These are phyloP conservation scores for Eilema caniola DNA, from an alignment of 2,888 invertebrate species.

Conservation along the genomic window DNA sequence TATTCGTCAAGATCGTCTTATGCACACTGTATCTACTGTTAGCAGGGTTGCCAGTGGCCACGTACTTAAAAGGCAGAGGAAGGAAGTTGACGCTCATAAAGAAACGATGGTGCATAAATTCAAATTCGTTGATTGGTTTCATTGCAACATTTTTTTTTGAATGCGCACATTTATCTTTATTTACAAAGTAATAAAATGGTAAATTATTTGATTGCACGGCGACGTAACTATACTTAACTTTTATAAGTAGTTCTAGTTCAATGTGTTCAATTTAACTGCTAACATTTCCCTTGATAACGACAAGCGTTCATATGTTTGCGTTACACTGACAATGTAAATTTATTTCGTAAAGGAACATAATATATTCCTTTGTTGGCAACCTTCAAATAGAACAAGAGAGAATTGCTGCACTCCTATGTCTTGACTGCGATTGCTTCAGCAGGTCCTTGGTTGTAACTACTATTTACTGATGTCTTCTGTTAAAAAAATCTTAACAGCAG, in stretches of 20 bases:
- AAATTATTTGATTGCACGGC: background rate
- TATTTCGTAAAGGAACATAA: too few species aligned
- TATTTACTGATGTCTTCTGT: too few species aligned
- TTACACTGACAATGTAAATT: too few species aligned
- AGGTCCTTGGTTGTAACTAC: too few species aligned
- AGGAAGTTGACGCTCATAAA: background rate
- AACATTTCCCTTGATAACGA: background rate
- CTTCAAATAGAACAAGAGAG: too few species aligned
- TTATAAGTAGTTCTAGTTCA: too few species aligned
- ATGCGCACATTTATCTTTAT: background rate
- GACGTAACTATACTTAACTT: background rate
- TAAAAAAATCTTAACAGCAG: too few species aligned
- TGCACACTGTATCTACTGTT: too few species aligned
- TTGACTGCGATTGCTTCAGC: too few species aligned
- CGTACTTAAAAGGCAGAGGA: background rate
- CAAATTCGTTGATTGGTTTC: background rate
- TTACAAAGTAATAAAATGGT: slow-evolving; percentile 3
- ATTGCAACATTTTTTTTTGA: background rate
- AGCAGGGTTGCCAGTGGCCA: background rate
- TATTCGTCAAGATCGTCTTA: too few species aligned
- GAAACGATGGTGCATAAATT: background rate
- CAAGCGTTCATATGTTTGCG: background rate
- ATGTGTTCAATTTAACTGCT: background rate
- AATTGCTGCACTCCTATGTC: too few species aligned
- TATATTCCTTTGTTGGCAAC: too few species aligned